Evolutionary conservation across 1,140 invertebrate species (phyloP).

Genomic region (Harlomillsia oculata): DNA sequence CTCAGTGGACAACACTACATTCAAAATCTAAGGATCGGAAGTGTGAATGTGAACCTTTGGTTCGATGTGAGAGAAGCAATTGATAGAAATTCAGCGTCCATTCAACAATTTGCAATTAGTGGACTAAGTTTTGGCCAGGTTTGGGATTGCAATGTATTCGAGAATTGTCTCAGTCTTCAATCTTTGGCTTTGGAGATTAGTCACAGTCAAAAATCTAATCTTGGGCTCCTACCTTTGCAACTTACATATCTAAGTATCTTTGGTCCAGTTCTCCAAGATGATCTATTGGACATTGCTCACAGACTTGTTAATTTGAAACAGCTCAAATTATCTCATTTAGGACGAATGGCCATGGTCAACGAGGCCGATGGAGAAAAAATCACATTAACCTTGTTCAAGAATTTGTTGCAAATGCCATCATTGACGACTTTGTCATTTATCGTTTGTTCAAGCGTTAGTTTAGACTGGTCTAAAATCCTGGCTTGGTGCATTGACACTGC

Average conservation of each 20-base stretch:
- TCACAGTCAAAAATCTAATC: constrained; percentile 20
- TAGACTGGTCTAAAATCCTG: constrained; percentile 1
- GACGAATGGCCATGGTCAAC: constrained; percentile 5
- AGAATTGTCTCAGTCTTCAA: constrained; percentile 2
- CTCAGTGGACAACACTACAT: constrained; percentile 5
- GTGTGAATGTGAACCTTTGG: constrained; percentile 15
- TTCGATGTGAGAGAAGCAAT: constrained; percentile 10
- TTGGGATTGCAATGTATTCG: constrained; percentile 18
- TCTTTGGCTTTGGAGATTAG: constrained; percentile 8
- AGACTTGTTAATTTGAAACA: constrained; percentile 8
- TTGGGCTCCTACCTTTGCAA: constrained; percentile 10
- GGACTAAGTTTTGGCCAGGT: constrained; percentile 18
- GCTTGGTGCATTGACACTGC: constrained; percentile 1
- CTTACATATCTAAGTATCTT: not conserved
- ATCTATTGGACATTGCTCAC: constrained; percentile 10
- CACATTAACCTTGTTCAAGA: constrained; percentile 3
- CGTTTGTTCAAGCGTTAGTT: constrained; percentile 6
- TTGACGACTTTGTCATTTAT: constrained; percentile 6
- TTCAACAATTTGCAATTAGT: constrained; percentile 11
- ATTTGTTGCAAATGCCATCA: constrained; percentile 6
- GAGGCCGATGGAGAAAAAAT: constrained; percentile 7
- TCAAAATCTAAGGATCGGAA: constrained; percentile 12
- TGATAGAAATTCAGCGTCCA: not conserved
- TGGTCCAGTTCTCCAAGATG: not conserved
- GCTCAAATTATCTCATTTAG: constrained; percentile 15